phyloP scores from a whole-genome alignment of 2,888 invertebrate species.

The Neoascia interrupta region DNA sequence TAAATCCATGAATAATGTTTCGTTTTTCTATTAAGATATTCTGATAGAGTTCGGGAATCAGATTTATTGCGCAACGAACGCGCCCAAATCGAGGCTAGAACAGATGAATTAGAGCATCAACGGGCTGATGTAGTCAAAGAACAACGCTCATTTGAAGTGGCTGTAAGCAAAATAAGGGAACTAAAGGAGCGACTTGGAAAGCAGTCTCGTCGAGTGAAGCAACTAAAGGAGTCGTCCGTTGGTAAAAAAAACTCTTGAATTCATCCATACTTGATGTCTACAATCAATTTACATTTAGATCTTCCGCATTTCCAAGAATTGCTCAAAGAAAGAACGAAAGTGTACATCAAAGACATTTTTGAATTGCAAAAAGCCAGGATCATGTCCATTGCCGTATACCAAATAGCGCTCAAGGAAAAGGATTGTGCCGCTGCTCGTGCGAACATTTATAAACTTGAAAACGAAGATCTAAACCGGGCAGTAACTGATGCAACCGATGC shows the following conservation, averaged over 20 bases:
- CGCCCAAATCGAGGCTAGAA: conserved; percentile 71
- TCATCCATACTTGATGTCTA: too few relatives aligned
- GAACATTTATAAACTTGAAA: conserved; percentile 72
- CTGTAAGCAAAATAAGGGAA: conserved; percentile 68
- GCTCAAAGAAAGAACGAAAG: conserved; percentile 69
- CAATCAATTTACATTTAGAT: conserved; percentile 53
- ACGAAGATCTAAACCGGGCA: conserved; percentile 70
- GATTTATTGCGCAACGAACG: conserved; percentile 73
- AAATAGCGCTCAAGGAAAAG: conserved; percentile 72
- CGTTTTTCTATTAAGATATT: conserved; percentile 53
- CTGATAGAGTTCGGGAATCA: conserved; percentile 67
- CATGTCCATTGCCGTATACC: conserved; percentile 72
- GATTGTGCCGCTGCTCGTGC: conserved; percentile 72
- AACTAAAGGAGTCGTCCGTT: conserved; percentile 44
- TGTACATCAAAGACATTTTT: conserved; percentile 73
- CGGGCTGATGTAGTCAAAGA: conserved; percentile 73
- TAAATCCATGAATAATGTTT: background rate
- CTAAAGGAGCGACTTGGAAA: conserved; percentile 55
- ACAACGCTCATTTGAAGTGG: conserved; percentile 73
- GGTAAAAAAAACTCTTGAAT: conserved; percentile 1
- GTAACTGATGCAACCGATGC: conserved; percentile 72
- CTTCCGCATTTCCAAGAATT: conserved; percentile 74
- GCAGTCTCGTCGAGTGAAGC: conserved; percentile 57
- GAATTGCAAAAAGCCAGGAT: conserved; percentile 74
- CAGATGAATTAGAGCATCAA: conserved; percentile 74